These are phyloP conservation scores for Diaperis boleti DNA, from an alignment of 2,888 invertebrate species.

Conservation along the genomic window DNA sequence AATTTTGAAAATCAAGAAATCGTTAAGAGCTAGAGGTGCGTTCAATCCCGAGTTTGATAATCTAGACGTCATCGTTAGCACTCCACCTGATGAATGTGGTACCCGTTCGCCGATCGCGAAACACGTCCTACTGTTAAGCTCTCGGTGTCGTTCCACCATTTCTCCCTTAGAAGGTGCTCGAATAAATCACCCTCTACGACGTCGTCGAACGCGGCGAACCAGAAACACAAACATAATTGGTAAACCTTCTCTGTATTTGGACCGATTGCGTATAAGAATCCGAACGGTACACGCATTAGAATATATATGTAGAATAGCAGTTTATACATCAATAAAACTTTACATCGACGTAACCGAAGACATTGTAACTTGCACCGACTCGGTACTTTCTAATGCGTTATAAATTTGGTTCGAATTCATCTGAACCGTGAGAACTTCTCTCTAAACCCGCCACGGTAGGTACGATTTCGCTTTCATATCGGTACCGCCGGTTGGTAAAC, in stretches of 20 bases:
- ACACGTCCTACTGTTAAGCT: neutral
- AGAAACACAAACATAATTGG: slow-evolving; percentile 33
- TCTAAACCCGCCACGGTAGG: slow-evolving; percentile 5
- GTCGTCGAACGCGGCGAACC: slow-evolving; percentile 28
- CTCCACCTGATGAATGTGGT: too few relatives aligned
- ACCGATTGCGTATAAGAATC: slow-evolving; percentile 32
- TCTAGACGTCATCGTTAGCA: too few relatives aligned
- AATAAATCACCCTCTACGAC: slow-evolving; percentile 27
- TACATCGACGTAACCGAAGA: slow-evolving; percentile 35
- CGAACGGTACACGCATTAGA: slow-evolving; percentile 48
- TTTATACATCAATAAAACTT: slow-evolving; percentile 37
- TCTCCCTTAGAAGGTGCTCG: slow-evolving; percentile 18
- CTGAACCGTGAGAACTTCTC: slow-evolving; percentile 51
- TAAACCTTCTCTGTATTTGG: slow-evolving; percentile 22
- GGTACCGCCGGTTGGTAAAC: slow-evolving; percentile 7
- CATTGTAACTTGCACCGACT: slow-evolving; percentile 34
- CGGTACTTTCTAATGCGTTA: slow-evolving; percentile 53
- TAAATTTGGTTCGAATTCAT: slow-evolving; percentile 51
- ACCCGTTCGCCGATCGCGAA: too few relatives aligned
- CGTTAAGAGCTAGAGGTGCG: too few relatives aligned
- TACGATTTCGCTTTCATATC: slow-evolving; percentile 27
- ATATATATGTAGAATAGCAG: slow-evolving; percentile 48
- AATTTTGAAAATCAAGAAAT: too few relatives aligned
- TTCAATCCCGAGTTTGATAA: too few relatives aligned
- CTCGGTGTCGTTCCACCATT: neutral